These are phyloP conservation scores for Chelonoidis abingdonii DNA, from an alignment of 2,113 vertebrate genomes.

Conservation along the genomic window DNA sequence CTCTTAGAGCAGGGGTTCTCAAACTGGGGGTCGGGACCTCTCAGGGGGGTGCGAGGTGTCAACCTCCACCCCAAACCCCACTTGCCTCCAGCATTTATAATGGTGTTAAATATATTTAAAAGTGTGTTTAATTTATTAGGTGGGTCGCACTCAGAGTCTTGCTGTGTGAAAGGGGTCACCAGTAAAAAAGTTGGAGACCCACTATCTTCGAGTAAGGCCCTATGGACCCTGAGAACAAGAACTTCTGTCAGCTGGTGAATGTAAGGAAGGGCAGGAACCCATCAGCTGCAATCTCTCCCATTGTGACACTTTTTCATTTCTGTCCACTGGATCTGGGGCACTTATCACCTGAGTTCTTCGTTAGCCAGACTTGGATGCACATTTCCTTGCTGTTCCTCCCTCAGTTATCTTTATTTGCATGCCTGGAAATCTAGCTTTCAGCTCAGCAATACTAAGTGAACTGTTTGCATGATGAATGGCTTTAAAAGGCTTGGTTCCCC, in stretches of 20 bases:
- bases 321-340: neutral
- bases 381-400: constrained; percentile 4
- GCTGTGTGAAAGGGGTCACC: no score
- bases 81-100: no score
- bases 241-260: neutral
- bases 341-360: neutral
- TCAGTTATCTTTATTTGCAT: constrained; percentile 46
- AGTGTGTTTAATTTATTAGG: no score
- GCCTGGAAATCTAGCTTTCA: constrained; percentile 61
- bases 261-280: neutral
- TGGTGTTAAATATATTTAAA: no score
- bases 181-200: no score
- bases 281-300: rapidly evolving
- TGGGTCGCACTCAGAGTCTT: no score
- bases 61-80: no score
- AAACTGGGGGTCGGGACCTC: no score
- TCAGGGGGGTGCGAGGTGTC: no score
- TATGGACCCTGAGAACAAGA: neutral
- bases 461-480: constrained; percentile 65
- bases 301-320: rapidly evolving
- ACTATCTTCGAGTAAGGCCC: neutral
- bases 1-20: neutral
- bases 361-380: constrained; percentile 29
- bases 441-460: constrained; percentile 56
- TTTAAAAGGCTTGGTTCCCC: constrained; percentile 18